phyloP scores from a whole-genome alignment of 2,113 vertebrate species.

The Dicerorhinus sumatrensis region DNA sequence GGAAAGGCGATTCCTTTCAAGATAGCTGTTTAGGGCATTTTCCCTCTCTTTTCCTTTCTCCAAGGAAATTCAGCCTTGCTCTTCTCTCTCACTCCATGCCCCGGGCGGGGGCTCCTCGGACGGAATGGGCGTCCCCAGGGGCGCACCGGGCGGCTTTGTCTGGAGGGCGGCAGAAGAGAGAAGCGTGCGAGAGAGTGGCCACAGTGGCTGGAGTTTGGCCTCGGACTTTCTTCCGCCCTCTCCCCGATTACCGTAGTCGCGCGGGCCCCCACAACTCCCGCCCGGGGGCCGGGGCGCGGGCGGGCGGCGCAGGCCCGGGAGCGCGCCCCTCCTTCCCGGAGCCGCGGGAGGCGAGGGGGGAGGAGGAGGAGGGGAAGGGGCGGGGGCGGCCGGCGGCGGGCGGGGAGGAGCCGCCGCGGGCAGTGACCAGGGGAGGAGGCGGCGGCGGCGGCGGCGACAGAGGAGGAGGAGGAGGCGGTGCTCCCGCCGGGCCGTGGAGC shows the following conservation, averaged over 20 bases:
- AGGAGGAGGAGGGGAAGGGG: background rate
- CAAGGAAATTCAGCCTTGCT: background rate
- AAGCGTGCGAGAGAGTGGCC: background rate
- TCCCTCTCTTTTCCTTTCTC: background rate
- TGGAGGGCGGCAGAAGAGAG: background rate
- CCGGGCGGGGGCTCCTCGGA: fast-evolving
- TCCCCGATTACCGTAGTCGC: fast-evolving
- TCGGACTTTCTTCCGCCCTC: constrained; percentile 41
- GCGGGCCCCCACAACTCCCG: fast-evolving
- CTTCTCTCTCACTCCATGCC: background rate
- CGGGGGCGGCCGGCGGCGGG: background rate
- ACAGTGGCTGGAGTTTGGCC: background rate
- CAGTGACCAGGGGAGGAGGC: background rate
- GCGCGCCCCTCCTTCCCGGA: background rate
- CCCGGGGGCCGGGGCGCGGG: background rate
- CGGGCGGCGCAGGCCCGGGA: background rate
- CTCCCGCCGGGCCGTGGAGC: background rate
- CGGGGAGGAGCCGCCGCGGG: constrained; percentile 33
- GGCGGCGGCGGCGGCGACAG: background rate
- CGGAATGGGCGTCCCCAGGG: background rate
- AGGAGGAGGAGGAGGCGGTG: background rate
- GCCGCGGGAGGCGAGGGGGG: background rate
- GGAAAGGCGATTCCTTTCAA: background rate
- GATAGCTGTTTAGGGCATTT: background rate
- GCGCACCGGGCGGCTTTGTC: constrained; percentile 42